Evolutionary conservation across 2,888 invertebrate species (phyloP).

Genomic region (Cheilosia vulpina): DNA sequence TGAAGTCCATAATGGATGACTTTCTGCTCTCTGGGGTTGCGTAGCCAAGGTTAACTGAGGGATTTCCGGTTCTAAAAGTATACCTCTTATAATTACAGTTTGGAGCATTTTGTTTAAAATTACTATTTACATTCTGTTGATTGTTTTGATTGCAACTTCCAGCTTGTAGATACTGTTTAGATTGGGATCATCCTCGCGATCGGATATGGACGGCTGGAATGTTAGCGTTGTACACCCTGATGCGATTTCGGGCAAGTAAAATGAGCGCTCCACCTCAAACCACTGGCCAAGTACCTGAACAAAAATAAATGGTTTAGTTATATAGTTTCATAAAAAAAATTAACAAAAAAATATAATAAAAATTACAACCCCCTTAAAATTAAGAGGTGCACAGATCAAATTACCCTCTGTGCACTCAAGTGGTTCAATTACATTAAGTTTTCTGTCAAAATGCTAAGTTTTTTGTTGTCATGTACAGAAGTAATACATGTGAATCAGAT

Average conservation of each 20-base stretch:
- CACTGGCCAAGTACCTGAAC: slow-evolving; percentile 86
- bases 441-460: neutral
- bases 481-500: neutral
- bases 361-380: too few species aligned
- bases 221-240: slow-evolving; percentile 88
- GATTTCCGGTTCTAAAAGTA: slow-evolving; percentile 86
- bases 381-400: too few species aligned
- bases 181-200: slow-evolving; percentile 79
- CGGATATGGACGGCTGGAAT: slow-evolving; percentile 83
- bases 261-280: slow-evolving; percentile 91
- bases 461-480: neutral
- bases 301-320: neutral
- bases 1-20: slow-evolving; percentile 84
- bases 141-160: slow-evolving; percentile 86
- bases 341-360: too few species aligned
- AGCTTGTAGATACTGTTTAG: slow-evolving; percentile 85
- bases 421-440: too few species aligned
- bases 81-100: neutral
- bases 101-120: too few species aligned
- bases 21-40: slow-evolving; percentile 86
- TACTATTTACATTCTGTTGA: slow-evolving; percentile 86
- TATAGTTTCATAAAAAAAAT: too few species aligned
- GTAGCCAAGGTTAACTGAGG: slow-evolving; percentile 86
- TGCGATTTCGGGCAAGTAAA: slow-evolving; percentile 89
- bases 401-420: too few species aligned